Percentiles rank a stretch among this genome's conserved stretches.
Evolutionary conservation across 35 echinoderm and acorn worm species (phyloP).

Genomic region (Apostichopus japonicus): DNA sequence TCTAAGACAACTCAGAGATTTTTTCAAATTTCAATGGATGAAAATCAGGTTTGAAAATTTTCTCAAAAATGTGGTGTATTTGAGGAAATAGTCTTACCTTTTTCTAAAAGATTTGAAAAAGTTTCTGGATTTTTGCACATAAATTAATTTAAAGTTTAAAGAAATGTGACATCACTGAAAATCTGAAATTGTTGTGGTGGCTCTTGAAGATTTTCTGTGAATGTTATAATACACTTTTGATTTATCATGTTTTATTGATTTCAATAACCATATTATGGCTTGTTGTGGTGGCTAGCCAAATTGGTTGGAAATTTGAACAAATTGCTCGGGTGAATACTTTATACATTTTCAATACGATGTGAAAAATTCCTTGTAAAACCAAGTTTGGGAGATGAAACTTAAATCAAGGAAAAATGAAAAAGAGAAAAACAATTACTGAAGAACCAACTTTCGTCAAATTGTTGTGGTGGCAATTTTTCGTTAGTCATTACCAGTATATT

Average conservation of each 20-base stretch:
- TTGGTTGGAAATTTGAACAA: neutral
- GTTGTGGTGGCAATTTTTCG: conserved; percentile 59
- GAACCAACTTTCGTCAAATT: conserved; percentile 25
- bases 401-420: neutral
- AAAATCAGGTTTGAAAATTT: neutral
- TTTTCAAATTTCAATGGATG: neutral
- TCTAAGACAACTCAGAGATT: neutral
- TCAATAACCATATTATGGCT: neutral
- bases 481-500: conserved; percentile 25
- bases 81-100: neutral
- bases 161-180: neutral
- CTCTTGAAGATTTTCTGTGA: conserved; percentile 5
- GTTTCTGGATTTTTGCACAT: neutral
- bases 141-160: too few species aligned
- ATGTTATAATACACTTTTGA: neutral
- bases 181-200: conserved; percentile 40
- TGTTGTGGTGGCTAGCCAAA: conserved; percentile 47
- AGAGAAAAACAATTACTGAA: conserved; percentile 25
- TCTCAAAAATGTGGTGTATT: conserved; percentile 18
- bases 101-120: neutral
- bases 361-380: neutral
- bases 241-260: conserved; percentile 9
- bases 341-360: neutral
- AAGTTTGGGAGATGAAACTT: conserved; percentile 24
- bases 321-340: neutral